Percentiles rank a stretch among this genome's conserved stretches.
Conservation (phyloP, 2,888 invertebrate genomes). For the Tyria jacobaeae region DNA sequence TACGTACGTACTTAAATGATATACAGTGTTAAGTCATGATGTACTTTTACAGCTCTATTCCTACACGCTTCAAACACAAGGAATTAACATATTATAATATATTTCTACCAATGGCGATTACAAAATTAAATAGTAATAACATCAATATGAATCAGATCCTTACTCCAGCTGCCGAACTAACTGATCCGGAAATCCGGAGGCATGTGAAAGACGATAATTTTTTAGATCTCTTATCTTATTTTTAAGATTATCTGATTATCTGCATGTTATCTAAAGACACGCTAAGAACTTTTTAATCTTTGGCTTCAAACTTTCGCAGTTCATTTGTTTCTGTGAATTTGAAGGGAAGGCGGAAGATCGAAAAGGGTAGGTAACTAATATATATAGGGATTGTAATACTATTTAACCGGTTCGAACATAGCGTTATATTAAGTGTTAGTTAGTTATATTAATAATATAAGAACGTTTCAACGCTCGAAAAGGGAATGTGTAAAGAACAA, state of each 20-base stretch:
- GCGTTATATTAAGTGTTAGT: too few relatives aligned
- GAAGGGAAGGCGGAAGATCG: too few relatives aligned
- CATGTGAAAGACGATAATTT: constrained; percentile 34
- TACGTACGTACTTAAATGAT: too few relatives aligned
- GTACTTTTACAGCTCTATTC: too few relatives aligned
- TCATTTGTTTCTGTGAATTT: neutral
- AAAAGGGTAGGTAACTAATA: too few relatives aligned
- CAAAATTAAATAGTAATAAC: neutral
- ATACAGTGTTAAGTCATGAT: too few relatives aligned
- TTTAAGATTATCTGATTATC: constrained; percentile 14
- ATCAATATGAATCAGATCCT: neutral
- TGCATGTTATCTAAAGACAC: constrained; percentile 13
- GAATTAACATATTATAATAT: too few relatives aligned
- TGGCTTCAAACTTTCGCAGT: neutral
- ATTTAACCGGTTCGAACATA: too few relatives aligned
- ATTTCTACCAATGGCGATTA: neutral
- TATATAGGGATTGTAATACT: too few relatives aligned
- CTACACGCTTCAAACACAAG: too few relatives aligned
- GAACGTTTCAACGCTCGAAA: neutral
- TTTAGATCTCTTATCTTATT: constrained; percentile 21
- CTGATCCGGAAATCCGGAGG: constrained; percentile 36
- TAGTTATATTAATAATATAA: too few relatives aligned
- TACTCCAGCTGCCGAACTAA: neutral
- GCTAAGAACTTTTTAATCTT: neutral
- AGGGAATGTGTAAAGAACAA: too few relatives aligned